phyloP scores from a whole-genome alignment of 2,888 invertebrate species.

The Dimorphilus gyrociliatus region DNA sequence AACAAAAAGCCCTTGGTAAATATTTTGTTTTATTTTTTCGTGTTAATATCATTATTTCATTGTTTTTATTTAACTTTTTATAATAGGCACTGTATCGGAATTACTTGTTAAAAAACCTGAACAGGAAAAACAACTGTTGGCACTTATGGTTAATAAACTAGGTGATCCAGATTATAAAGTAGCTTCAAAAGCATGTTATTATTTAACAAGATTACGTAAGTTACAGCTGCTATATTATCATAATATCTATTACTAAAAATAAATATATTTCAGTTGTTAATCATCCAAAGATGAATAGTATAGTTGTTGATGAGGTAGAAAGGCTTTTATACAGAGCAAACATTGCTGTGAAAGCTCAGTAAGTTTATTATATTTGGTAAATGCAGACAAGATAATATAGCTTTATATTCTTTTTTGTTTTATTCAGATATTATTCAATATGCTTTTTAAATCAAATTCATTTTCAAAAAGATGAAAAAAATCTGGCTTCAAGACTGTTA shows the following conservation, averaged over 20 bases:
- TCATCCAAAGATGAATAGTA: conserved; percentile 79
- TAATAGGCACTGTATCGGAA: conserved; percentile 46
- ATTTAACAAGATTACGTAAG: conserved; percentile 54
- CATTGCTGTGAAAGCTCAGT: conserved; percentile 66
- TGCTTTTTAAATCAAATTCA: conserved; percentile 76
- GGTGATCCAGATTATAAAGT: conserved; percentile 80
- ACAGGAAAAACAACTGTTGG: conserved; percentile 62
- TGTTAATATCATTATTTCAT: no score
- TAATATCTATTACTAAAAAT: conserved; percentile 1
- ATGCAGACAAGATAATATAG: not conserved
- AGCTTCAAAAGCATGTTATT: conserved; percentile 70
- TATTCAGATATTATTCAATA: conserved; percentile 51
- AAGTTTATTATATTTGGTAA: conserved; percentile 32
- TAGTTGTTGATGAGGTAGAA: conserved; percentile 73
- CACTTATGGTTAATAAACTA: conserved; percentile 74
- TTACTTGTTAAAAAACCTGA: conserved; percentile 62
- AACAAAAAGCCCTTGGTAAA: conserved; percentile 55
- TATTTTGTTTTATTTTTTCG: no score
- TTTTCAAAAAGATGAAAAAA: conserved; percentile 48
- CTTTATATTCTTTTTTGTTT: conserved; percentile 4
- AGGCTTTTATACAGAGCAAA: conserved; percentile 65
- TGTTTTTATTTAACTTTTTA: no score
- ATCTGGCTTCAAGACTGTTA: conserved; percentile 65
- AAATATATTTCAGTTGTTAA: conserved; percentile 43
- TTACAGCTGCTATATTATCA: not conserved